phyloP scores from a whole-genome alignment of 2,113 vertebrate genomes.

The Corapipo altera region DNA sequence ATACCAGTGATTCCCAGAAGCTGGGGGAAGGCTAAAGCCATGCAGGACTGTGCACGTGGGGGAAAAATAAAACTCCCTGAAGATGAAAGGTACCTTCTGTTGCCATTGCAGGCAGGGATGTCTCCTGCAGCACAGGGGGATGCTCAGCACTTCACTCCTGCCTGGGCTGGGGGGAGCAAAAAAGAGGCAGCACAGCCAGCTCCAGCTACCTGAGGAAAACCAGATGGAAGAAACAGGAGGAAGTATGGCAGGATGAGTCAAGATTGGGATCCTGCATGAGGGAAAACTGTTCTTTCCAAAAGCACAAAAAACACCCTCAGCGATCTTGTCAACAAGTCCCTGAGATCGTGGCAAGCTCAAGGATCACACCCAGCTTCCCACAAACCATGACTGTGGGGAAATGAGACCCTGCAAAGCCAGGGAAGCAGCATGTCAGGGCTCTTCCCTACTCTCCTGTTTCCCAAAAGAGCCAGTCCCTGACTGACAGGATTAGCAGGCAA shows the following conservation, averaged over 20 bases:
- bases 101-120: background rate
- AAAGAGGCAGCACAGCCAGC: background rate
- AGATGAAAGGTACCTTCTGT: accelerated
- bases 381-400: accelerated
- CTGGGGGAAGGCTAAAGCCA: background rate
- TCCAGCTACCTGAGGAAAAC: background rate
- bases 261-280: background rate
- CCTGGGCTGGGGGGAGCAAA: accelerated
- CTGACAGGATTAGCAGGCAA: background rate
- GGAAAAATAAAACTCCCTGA: background rate
- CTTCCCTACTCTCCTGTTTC: background rate
- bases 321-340: background rate
- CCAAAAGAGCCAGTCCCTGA: background rate
- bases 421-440: background rate
- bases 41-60: accelerated
- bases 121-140: background rate
- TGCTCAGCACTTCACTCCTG: background rate
- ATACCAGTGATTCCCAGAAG: background rate
- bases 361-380: background rate
- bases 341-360: accelerated
- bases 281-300: background rate
- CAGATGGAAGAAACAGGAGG: conserved; percentile 45
- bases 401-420: accelerated
- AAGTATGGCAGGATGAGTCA: background rate
- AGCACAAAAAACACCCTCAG: background rate